Conservation (phyloP, 2,797 vertebrate genomes). For the Gila robusta region DNA sequence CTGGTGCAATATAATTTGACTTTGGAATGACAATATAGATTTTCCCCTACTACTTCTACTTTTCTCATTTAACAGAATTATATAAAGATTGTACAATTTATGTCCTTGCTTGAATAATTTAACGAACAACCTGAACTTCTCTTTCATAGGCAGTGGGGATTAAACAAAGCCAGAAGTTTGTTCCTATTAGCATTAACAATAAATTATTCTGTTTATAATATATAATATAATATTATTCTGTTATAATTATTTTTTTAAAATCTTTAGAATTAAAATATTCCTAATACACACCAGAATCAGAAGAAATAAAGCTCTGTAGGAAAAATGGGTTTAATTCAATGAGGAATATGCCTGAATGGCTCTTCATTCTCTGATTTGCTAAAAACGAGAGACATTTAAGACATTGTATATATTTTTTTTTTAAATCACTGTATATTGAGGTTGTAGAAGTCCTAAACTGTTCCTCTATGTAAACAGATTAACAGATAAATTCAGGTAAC, state of each 20-base stretch:
- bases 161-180: conserved; percentile 33
- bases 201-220: not conserved
- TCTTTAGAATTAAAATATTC: not conserved
- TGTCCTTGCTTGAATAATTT: not conserved
- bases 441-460: not conserved
- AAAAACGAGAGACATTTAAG: not conserved
- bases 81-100: not conserved
- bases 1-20: not conserved
- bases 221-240: too few relatives aligned
- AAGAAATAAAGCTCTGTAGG: not conserved
- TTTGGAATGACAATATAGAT: not conserved
- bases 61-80: not conserved
- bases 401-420: not conserved
- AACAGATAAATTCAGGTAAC: not conserved
- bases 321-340: not conserved
- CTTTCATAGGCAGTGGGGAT: conserved; percentile 2
- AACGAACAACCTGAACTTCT: not conserved
- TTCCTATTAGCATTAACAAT: conserved; percentile 16
- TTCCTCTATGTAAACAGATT: not conserved
- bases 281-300: not conserved
- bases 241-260: not conserved
- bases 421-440: not conserved
- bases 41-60: not conserved
- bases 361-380: not conserved
- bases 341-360: not conserved